Evolutionary conservation across 2,888 invertebrate genomes (phyloP), one percentile per base, ranked within the genome.

Genomic region (Oconnorella tubifera): DNA sequence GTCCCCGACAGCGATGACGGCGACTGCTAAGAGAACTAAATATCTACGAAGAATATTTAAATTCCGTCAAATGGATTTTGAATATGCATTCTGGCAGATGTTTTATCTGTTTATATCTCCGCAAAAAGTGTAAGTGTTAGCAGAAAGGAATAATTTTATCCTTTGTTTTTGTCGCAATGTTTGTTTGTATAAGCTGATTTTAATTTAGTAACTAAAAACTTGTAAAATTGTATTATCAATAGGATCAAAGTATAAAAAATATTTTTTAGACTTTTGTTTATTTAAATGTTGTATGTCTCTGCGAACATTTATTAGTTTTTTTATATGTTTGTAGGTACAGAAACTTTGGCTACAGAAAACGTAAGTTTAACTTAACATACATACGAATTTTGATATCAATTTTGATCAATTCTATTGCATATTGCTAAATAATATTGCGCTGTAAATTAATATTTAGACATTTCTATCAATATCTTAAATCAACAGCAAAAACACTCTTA

Each of bases 51-150:
- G 79, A 23, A 65, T 81, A 28, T 73, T 80, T 66, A 91, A 92
- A 82, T 94, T 95, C 79, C 88, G 91, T 77, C 97, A 98, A 84
- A 99, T 99, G 98, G 98, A 99, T 84, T 99, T 99, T 84, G 96
- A 99, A 81, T 98, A 95, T 85, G 98, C 98, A 0, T 85, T 90
- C n/a, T 99, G 98, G 98, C 98, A 99, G 86, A 97, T 98, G 93
- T 83, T 96, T 0, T 96, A 96, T 81, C 85, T 99, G 69, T 91
- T 99, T 78, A 86, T 91, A 64, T 87, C 94, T 0, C 98, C 98
- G 23, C 96, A 97, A 78, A 96, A 94, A 86, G 95, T 99, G 48
- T 84, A 77, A 77, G 77, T 70, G 50, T 57, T 59, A 3, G n/a
- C 31, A 23, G 28, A 14, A n/a, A n/a, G n/a, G n/a, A n/a, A n/a